Percentiles rank a stretch among this genome's conserved stretches.
phyloP scores from a whole-genome alignment of 2,113 vertebrate genomes.

The Microcebus murinus region DNA sequence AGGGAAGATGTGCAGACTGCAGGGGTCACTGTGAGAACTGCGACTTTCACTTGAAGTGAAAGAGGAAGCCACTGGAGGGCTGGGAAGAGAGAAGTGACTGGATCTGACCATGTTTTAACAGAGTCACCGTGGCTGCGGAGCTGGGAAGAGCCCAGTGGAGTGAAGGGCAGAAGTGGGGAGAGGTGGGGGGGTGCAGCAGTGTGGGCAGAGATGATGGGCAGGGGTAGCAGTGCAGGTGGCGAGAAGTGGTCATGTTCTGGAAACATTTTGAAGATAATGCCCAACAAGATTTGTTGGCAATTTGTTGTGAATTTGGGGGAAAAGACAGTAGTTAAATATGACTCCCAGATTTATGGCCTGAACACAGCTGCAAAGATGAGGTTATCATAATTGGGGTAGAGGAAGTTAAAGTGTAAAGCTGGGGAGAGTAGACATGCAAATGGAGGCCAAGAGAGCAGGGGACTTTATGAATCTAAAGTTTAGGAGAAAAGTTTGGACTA shows the following conservation, averaged over 20 bases:
- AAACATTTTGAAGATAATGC: background rate
- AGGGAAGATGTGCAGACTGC: background rate
- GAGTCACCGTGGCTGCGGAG: background rate
- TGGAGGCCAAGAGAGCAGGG: background rate
- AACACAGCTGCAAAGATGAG: background rate
- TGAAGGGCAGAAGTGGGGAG: background rate
- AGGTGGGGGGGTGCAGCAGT: background rate
- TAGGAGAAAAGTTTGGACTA: background rate
- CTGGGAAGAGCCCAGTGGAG: background rate
- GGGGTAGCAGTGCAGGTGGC: background rate
- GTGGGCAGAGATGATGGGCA: background rate
- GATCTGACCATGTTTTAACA: background rate
- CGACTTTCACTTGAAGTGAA: background rate
- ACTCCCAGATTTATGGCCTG: background rate
- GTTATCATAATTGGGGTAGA: background rate
- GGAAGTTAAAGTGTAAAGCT: background rate
- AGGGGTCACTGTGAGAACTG: background rate
- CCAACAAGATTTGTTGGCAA: background rate
- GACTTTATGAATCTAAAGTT: background rate
- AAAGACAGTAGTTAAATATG: background rate
- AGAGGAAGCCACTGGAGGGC: background rate
- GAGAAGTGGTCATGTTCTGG: background rate
- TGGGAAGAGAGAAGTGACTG: background rate
- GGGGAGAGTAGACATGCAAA: background rate
- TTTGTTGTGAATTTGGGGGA: background rate